These are phyloP conservation scores for Poeciliopsis paucimaculata DNA, from an alignment of 2,797 vertebrate species.

Conservation along the genomic window DNA sequence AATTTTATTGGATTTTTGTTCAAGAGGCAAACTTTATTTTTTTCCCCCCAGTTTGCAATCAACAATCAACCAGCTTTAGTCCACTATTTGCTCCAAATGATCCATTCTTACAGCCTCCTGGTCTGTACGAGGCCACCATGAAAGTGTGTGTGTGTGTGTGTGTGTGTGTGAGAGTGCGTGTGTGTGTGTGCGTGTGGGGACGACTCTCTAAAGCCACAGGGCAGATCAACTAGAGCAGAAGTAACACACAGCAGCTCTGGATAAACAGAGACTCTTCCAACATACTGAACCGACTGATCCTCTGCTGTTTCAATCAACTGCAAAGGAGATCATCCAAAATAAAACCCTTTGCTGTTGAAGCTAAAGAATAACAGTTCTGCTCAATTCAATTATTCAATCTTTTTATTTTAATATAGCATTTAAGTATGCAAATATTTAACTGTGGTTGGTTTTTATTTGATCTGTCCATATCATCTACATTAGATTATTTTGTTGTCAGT, in stretches of 20 bases:
- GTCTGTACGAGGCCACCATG: slow-evolving; percentile 35
- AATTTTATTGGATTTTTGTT: not conserved
- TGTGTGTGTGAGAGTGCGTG: not conserved
- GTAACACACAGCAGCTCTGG: slow-evolving; percentile 54
- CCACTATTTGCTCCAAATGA: slow-evolving; percentile 34
- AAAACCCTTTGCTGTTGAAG: not conserved
- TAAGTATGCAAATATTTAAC: not conserved
- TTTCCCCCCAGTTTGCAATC: not conserved
- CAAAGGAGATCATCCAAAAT: not conserved
- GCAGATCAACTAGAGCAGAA: slow-evolving; percentile 76
- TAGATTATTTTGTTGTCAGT: not conserved
- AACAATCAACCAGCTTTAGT: not conserved
- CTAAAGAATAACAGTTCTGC: not conserved
- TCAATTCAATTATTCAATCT: not conserved
- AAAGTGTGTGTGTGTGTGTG: not conserved
- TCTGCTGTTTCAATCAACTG: not conserved
- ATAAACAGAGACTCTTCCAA: slow-evolving; percentile 23
- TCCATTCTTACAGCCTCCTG: slow-evolving; percentile 33
- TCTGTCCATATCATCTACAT: not conserved
- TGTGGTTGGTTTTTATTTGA: not conserved
- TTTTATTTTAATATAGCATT: not conserved
- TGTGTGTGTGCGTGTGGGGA: not conserved
- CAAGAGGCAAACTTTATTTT: too few species aligned
- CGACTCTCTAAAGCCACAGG: slow-evolving; percentile 52
- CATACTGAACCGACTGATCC: slow-evolving; percentile 27